Evolutionary conservation across 2,797 vertebrate genomes (phyloP).

Genomic region (Triplophysa bombifrons): DNA sequence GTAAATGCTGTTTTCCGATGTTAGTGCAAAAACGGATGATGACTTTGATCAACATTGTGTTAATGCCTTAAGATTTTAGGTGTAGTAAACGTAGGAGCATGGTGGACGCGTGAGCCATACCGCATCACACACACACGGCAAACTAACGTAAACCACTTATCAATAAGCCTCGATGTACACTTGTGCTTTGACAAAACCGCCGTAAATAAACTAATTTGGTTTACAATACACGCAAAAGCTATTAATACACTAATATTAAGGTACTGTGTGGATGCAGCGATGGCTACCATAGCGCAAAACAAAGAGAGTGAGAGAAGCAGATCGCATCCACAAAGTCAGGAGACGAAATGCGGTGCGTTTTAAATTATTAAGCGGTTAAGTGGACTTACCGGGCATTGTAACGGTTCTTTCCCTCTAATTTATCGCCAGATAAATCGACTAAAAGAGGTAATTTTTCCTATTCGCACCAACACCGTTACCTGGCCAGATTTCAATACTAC

Average conservation of each 20-base stretch:
- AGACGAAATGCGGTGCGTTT: conserved; percentile 7
- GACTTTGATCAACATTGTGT: background rate
- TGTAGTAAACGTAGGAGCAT: background rate
- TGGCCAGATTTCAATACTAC: conserved; percentile 56
- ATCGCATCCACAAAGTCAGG: conserved; percentile 20
- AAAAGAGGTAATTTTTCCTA: conserved; percentile 36
- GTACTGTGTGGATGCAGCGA: background rate
- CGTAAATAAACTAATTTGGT: background rate
- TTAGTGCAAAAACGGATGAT: background rate
- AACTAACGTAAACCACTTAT: background rate
- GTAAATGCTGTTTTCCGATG: background rate
- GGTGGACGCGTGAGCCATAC: conserved; percentile 18
- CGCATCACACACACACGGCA: background rate
- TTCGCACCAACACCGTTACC: conserved; percentile 56
- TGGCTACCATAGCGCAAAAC: conserved; percentile 34
- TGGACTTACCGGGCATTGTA: conserved; percentile 56
- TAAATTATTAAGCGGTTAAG: background rate
- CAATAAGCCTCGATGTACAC: conserved; percentile 11
- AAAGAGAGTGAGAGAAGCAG: conserved; percentile 18
- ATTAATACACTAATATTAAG: background rate
- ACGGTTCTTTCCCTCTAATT: conserved; percentile 11
- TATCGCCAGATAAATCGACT: conserved; percentile 28
- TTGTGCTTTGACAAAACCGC: background rate
- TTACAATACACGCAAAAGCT: background rate
- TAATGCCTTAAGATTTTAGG: no score